Base-by-base conservation (phyloP, 2,113 vertebrate genomes). In the Tragelaphus scriptus region DNA sequence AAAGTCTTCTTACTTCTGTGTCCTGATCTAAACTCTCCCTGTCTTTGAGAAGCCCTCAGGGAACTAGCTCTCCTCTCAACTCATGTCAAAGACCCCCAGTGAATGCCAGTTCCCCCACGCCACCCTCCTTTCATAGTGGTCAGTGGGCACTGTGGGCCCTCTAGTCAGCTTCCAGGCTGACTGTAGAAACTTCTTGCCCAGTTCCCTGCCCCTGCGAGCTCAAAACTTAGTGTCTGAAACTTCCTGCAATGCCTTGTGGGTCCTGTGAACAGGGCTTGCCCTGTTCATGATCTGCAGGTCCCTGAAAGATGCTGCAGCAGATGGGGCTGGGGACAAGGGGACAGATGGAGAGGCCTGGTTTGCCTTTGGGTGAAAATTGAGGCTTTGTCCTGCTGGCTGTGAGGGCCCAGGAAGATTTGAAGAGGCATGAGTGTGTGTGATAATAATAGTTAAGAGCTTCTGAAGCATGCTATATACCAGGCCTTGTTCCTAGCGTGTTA, bases 91-190 rank as follows among this genome's bases (percentile, higher is more conserved):
- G 65, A 88, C 36, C 36, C 30, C 21, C 36, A 61, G n/a, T 17
- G 40, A 71, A 53, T 17, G 16, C 79, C 61, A 47, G 32, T 16
- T 2, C 2, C 11, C 25, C 53, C 11, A 26, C 11, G 0, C 8
- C 58, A 8, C 1, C 30, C 1, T 44, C 19, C 25, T 3, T 2
- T 53, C 26, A 16, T 6, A 19, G 8, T 3, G 56, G 65, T 44
- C 25, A 5, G 12, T 1, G 10, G 49, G 44, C 15, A 30, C 71
- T 4, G 4, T 21, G 56, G 68, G 26, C 5, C 19, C 17, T 30
- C 58, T 58, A 9, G 23, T 19, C 25, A 9, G 5, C 44, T 16
- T 36, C 1, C 0, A 9, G 44, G 36, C 26, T 53, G 30, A 13
- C 47, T 2, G 2, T 13, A 25, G 23, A 51, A 11, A 32, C 32